Evolutionary conservation across 2,113 vertebrate genomes (phyloP), one percentile per base, ranked within the genome.

Genomic region (Alligator sinensis): DNA sequence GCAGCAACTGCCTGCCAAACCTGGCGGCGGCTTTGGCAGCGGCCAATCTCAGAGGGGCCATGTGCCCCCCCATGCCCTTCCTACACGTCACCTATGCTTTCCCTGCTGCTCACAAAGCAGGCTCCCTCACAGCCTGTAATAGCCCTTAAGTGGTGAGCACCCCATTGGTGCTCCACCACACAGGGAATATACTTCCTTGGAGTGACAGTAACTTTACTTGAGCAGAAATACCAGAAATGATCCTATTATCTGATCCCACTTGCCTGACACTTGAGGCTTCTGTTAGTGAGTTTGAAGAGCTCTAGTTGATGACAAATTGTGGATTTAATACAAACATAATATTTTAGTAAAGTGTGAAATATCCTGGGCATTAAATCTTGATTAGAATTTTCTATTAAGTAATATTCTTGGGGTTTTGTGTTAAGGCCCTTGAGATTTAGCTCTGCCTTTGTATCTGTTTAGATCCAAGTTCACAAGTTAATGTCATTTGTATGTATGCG

Each of bases 291-390:
- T 96, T 96, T 17, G 70, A 75, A 88, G 72, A 83, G 84, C 60
- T 63, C 0, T 1, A 60, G 24, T 34, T 91, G 92, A 82, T 77
- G 89, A 86, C 96, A 91, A 96, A 95, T 96, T 90, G 89, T 86
- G 82, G 84, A 38, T 94, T 96, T 94, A 94, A 90, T 96, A 92
- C 79, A 93, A 93, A 95, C 89, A 76, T 91, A 96, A 96, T 91
- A 91, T 92, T 81, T 9, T 80, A 76, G 92, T 94, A 95, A 95
- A 92, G 93, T 95, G 93, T 92, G 93, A 96, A 96, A 88, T 94
- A 94, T 62, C 59, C 1, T 77, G 86, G 84, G 74, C 77, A 68
- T 76, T 96, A 96, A 96, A 95, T 97, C 93, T 96, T 92, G 82
- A 94, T 64, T 58, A 77, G 64, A 74, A 64, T 86, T 96, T 94